Evolutionary conservation across 2,888 invertebrate species (phyloP), one percentile per base, ranked within the genome.

Genomic region (Papilio gigon): DNA sequence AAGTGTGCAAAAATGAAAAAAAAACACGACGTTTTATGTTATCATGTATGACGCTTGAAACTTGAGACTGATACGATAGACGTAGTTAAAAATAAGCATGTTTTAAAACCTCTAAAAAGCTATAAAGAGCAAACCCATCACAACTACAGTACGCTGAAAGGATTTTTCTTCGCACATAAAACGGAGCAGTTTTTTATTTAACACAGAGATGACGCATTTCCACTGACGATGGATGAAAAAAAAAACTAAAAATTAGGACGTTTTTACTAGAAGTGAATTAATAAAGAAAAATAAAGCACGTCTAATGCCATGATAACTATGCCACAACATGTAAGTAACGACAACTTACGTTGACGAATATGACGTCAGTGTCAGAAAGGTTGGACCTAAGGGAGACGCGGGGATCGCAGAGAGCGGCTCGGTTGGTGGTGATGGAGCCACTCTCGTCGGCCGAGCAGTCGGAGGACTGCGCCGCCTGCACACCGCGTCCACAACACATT

Each of bases 351-450:
- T 96, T 96, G 88, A 96, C 95, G 85, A 96, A 95, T 91, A 97
- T 96, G 84, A 97, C 96, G 93, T 98, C 98, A 83, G 97, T 98
- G 90, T 98, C 98, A 78, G 98, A 98, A 81, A 98, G 96, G 78
- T 98, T 97, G 79, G 97, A 97, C 84, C 98, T 95, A 93, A 97
- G 96, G 86, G 94, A 95, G 85, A 94, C 94, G 87, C 95, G 94
- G 88, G 94, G 95, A 86, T 93, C 95, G 93, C 93, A 95, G 80
- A 95, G 95, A 81, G 94, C 93, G 79, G 93, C 93, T 78, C 96
- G 94, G 91, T 95, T 95, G 83, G 95, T 96, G 80, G 96, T 95
- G 89, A 96, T 95, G 84, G 96, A 96, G 83, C 96, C 96, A 80
- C 95, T 95, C 81, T 95, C 95, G 80, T 95, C 92, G 81, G 80